phyloP scores from a whole-genome alignment of 2,797 vertebrate genomes.

The Valencia hispanica region DNA sequence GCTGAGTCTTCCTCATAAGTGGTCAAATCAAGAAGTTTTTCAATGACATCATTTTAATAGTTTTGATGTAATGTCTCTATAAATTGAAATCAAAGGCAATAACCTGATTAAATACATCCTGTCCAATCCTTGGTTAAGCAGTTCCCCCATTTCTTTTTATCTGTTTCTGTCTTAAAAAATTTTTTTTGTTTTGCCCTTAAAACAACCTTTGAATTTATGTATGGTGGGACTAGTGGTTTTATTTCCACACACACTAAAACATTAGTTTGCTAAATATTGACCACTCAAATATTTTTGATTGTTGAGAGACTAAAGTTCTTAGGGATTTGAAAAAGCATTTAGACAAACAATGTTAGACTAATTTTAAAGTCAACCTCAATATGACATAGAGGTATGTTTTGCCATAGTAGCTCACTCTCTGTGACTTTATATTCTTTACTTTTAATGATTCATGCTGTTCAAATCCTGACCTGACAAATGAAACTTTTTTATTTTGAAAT shows the following conservation, averaged over 20 bases:
- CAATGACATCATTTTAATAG: not conserved
- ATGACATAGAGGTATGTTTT: too few species aligned
- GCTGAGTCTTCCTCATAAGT: not conserved
- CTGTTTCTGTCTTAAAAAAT: not conserved
- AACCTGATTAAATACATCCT: not conserved
- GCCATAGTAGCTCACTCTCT: too few species aligned
- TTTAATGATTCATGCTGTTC: too few species aligned
- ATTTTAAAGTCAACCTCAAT: not conserved
- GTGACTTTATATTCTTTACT: not conserved
- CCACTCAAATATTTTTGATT: not conserved
- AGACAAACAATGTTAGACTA: not conserved
- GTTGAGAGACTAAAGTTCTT: not conserved
- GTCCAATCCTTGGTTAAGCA: not conserved
- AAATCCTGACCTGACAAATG: too few species aligned
- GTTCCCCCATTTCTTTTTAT: not conserved
- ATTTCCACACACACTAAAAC: not conserved
- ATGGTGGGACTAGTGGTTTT: not conserved
- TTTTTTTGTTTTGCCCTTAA: not conserved
- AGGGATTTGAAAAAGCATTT: not conserved
- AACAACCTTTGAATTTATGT: not conserved
- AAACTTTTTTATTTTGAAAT: too few species aligned
- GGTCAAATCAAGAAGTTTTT: not conserved
- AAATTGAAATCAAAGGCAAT: not conserved
- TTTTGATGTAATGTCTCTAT: not conserved
- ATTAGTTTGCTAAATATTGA: not conserved